Conservation (phyloP, 1,140 invertebrate genomes). For the Globodera rostochiensis region DNA sequence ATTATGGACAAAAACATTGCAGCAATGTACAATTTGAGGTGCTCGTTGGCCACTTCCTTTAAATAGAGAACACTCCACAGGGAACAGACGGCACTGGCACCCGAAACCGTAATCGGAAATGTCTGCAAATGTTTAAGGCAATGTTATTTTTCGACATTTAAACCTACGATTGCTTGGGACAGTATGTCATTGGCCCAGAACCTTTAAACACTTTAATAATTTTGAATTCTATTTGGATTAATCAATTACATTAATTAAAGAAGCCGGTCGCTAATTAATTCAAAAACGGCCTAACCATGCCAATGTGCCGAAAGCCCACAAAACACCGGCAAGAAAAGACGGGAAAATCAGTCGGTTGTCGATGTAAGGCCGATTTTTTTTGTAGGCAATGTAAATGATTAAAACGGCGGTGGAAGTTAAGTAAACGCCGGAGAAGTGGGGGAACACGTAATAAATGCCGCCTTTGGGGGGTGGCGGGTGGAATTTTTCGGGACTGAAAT, state of each 20-base stretch:
- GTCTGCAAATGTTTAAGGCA: conserved; percentile 8
- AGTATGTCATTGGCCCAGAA: conserved; percentile 37
- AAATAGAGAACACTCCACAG: conserved; percentile 59
- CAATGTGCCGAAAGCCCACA: conserved; percentile 67
- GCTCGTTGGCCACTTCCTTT: conserved; percentile 48
- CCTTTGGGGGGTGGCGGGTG: conserved; percentile 36
- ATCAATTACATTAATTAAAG: too few species aligned
- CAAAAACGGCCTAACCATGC: conserved; percentile 52
- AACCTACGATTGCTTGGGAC: background rate
- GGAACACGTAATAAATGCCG: conserved; percentile 69
- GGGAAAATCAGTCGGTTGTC: conserved; percentile 67
- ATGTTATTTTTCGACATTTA: background rate
- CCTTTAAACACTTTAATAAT: background rate
- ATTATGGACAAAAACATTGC: conserved; percentile 43
- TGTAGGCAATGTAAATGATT: conserved; percentile 65
- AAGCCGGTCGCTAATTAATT: too few species aligned
- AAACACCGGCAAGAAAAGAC: conserved; percentile 66
- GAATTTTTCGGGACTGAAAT: conserved; percentile 40
- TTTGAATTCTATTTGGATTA: background rate
- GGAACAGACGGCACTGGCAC: conserved; percentile 38
- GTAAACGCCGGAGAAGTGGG: conserved; percentile 66
- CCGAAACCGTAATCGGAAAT: conserved; percentile 35
- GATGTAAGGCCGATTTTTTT: conserved; percentile 65
- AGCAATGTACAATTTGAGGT: conserved; percentile 36
- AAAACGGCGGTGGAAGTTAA: conserved; percentile 55